These are phyloP conservation scores for Macropis europaea DNA, from an alignment of 2,888 invertebrate genomes.

Conservation along the genomic window DNA sequence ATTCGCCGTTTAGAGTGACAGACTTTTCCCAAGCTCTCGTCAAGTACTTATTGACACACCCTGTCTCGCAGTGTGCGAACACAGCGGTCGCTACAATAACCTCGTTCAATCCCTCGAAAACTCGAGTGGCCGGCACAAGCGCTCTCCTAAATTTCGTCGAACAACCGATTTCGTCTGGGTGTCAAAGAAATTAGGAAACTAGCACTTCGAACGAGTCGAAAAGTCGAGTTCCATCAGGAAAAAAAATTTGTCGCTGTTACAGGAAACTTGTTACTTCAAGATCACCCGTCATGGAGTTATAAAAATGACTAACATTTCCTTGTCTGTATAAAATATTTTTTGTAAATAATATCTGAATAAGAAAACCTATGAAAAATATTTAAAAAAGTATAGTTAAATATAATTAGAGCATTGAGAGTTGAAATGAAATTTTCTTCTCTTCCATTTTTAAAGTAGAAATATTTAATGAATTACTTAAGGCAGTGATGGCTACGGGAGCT, in stretches of 20 bases:
- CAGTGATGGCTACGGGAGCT: too few relatives aligned
- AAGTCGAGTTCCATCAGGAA: constrained; percentile 9
- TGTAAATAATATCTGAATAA: too few relatives aligned
- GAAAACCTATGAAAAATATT: too few relatives aligned
- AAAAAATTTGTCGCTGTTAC: neutral
- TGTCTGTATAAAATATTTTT: too few relatives aligned
- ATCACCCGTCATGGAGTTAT: too few relatives aligned
- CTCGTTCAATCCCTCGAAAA: constrained; percentile 60
- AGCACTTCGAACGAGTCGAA: neutral
- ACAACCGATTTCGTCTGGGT: neutral
- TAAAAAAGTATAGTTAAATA: too few relatives aligned
- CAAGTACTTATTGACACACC: constrained; percentile 60
- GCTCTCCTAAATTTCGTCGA: constrained; percentile 35
- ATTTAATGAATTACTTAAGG: too few relatives aligned
- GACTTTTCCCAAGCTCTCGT: constrained; percentile 73
- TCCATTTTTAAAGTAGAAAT: too few relatives aligned
- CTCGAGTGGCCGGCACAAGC: constrained; percentile 66
- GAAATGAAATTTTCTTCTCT: too few relatives aligned
- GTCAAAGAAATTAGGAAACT: constrained; percentile 14
- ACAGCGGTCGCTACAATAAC: constrained; percentile 74
- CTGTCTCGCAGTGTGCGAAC: constrained; percentile 70
- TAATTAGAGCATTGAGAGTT: too few relatives aligned
- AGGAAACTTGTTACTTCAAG: too few relatives aligned
- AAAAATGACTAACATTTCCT: too few relatives aligned
- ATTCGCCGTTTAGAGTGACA: constrained; percentile 41